phyloP scores from a whole-genome alignment of 2,113 vertebrate genomes.

The Chionomys nivalis region DNA sequence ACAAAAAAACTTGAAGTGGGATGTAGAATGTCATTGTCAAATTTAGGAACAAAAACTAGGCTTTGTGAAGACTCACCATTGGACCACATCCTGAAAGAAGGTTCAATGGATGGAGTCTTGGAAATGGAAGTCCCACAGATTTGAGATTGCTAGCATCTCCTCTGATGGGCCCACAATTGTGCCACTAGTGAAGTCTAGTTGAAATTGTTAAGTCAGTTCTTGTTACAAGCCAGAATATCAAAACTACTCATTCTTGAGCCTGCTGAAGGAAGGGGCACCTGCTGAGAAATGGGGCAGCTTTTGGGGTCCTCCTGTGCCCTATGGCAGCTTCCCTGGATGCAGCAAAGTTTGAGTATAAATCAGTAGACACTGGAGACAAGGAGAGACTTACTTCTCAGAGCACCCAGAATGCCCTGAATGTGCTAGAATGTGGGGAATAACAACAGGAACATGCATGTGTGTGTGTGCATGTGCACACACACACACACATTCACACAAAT shows the following conservation, averaged over 20 bases:
- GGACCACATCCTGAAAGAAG: neutral
- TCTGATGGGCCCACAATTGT: neutral
- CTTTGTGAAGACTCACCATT: neutral
- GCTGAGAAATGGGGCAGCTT: neutral
- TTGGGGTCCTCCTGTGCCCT: neutral
- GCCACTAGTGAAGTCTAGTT: neutral
- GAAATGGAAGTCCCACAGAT: neutral
- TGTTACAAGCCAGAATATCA: neutral
- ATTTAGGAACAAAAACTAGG: too few relatives aligned
- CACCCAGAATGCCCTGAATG: slow-evolving; percentile 21
- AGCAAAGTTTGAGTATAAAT: neutral
- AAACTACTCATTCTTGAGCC: neutral
- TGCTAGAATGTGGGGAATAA: slow-evolving; percentile 42
- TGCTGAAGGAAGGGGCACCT: neutral
- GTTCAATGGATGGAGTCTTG: neutral
- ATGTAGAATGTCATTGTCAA: too few relatives aligned
- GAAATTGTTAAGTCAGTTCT: neutral
- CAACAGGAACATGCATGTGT: neutral
- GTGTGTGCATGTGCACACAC: too few relatives aligned
- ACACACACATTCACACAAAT: too few relatives aligned
- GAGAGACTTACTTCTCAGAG: neutral
- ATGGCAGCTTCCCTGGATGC: neutral
- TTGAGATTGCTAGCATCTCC: neutral
- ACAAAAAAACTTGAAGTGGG: neutral
- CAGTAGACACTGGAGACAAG: neutral